Evolutionary conservation across 2,113 vertebrate genomes (phyloP).

Genomic region (Ageneiosus marmoratus): DNA sequence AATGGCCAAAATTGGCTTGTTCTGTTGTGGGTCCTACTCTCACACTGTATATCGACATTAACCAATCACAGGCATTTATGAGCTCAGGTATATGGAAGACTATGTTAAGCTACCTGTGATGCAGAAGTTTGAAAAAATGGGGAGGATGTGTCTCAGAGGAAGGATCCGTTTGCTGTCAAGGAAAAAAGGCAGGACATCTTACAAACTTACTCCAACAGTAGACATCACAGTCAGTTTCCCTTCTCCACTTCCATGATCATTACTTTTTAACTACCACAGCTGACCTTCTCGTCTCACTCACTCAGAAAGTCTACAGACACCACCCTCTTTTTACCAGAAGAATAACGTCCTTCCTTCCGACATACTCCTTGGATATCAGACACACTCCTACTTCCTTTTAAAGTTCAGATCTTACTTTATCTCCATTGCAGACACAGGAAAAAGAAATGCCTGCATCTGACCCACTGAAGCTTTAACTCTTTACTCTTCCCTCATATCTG

Average conservation of each 20-base stretch:
- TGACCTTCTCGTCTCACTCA: background rate
- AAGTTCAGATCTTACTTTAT: background rate
- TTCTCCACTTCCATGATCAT: background rate
- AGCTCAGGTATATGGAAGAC: background rate
- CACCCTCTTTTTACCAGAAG: background rate
- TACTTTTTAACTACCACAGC: background rate
- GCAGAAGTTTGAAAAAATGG: no score
- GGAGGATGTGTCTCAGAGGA: background rate
- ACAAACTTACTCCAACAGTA: background rate
- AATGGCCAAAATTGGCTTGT: background rate
- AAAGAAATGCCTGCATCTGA: background rate
- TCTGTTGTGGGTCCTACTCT: background rate
- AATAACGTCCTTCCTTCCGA: background rate
- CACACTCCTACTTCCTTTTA: background rate
- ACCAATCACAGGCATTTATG: background rate
- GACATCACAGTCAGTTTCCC: background rate
- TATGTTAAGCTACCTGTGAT: background rate
- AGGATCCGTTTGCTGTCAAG: no score
- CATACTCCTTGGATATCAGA: background rate
- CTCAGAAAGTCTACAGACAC: background rate
- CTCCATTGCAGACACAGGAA: background rate
- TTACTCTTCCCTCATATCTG: background rate
- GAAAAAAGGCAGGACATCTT: no score
- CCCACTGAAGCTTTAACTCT: background rate
- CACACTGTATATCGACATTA: background rate